phyloP scores from a whole-genome alignment of 2,797 vertebrate species.

The Falco concolor region DNA sequence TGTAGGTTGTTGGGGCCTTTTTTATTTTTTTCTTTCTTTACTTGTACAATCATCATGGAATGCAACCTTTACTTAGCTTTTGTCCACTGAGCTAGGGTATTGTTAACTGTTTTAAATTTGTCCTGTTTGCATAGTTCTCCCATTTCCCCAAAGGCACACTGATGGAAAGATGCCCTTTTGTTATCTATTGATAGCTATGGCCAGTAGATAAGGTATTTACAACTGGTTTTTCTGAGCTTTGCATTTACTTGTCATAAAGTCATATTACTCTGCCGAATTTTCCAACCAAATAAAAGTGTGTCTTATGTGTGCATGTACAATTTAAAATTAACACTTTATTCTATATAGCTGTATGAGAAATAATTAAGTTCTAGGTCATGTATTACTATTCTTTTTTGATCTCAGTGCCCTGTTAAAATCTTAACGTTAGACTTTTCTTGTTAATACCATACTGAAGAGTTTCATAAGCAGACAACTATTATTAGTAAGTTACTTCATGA shows the following conservation, averaged over 20 bases:
- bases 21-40: neutral
- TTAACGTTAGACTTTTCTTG: constrained; percentile 25
- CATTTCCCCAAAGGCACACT: neutral
- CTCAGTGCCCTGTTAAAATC: constrained; percentile 8
- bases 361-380: neutral
- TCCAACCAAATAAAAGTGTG: neutral
- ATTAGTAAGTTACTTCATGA: constrained; percentile 12
- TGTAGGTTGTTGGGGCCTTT: neutral
- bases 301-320: neutral
- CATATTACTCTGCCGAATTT: neutral
- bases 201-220: neutral
- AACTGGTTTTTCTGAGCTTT: neutral
- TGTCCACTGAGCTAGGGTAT: neutral
- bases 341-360: neutral
- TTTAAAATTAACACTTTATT: neutral
- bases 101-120: neutral
- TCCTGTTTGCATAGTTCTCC: neutral
- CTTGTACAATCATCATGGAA: constrained; percentile 6
- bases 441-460: neutral
- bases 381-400: neutral
- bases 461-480: neutral
- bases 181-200: neutral
- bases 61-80: neutral
- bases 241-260: neutral
- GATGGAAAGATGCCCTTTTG: neutral